These are phyloP conservation scores for Drosophila kanapiae DNA, from an alignment of 1,140 invertebrate genomes.

Conservation along the genomic window DNA sequence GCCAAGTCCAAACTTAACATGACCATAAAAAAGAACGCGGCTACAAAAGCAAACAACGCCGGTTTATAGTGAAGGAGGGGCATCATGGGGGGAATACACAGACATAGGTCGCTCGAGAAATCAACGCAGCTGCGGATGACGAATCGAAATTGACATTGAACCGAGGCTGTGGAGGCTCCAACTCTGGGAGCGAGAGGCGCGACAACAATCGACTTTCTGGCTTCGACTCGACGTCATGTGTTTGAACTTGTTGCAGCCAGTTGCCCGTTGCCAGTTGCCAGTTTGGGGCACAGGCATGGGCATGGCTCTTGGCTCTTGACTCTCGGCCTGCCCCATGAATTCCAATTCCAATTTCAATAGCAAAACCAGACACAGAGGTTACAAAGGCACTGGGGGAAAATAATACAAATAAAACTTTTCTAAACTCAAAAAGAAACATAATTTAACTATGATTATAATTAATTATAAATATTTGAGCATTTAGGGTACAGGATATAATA, in stretches of 20 bases:
- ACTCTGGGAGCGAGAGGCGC: constrained; percentile 19
- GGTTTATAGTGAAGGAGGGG: constrained; percentile 4
- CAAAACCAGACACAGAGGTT: constrained; percentile 42
- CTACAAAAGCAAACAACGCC: constrained; percentile 62
- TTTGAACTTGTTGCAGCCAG: constrained; percentile 74
- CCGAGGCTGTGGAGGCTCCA: constrained; percentile 54
- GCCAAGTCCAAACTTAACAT: constrained; percentile 83
- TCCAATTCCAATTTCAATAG: constrained; percentile 63
- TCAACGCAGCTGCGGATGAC: constrained; percentile 84
- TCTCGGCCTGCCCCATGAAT: constrained; percentile 55
- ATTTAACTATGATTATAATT: no score
- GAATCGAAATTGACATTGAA: constrained; percentile 85
- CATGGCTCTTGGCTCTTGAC: constrained; percentile 41
- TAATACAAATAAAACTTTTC: background rate
- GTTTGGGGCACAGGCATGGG: constrained; percentile 26
- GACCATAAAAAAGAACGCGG: constrained; percentile 73
- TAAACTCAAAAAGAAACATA: constrained; percentile 8
- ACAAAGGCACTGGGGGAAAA: constrained; percentile 13
- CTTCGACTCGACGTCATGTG: constrained; percentile 39
- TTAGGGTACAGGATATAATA: no score
- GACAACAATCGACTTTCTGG: constrained; percentile 40
- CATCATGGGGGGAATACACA: background rate
- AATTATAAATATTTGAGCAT: no score
- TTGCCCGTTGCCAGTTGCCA: constrained; percentile 19
- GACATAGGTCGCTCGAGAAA: constrained; percentile 72